Base-by-base conservation (phyloP, 2,113 vertebrate species). In the Gadus macrocephalus region DNA sequence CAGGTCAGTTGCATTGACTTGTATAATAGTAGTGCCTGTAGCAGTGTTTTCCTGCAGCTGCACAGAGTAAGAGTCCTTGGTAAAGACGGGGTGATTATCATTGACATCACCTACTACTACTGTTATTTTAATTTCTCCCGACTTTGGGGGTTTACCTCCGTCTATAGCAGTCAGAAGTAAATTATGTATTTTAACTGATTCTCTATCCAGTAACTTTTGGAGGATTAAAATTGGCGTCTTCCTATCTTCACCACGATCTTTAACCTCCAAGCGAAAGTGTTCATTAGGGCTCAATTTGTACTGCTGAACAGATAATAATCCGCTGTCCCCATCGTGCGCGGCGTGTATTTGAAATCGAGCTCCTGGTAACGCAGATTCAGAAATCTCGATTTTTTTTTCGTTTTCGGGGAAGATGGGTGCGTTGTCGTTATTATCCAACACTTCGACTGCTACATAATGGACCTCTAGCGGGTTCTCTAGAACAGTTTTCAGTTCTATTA, bases 391-490 rank as follows among this genome's bases (percentile, higher is more conserved):
- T 0, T 1, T 53, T 0, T 65, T 75, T 16, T 88, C 72, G 14
- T 64, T 69, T 7, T 88, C 78, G 0, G 81, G 70, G 62, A 92
- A 92, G 3, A 0, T 70, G 1, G 91, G 90, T 2, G 76, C 55
- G 5, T 92, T 78, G 49, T 92, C 90, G 9, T 92, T 92, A 4
- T 89, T 25, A 20, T 92, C 90, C 28, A 78, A 1, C n/a, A 92
- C 80, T 68, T 90, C 89, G 2, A 92, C 78, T 0, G 62, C 27
- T 2, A 89, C 71, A 64, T 88, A 84, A 69, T 90, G 86, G 2
- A 92, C 75, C 62, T 92, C 84, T 8, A 92, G 73, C 2, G 90
- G 90, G 58, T 88, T 86, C 70, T 91, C 90, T 25, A 90, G 68
- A 6, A 88, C 86, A 0, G 83, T 71, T 81, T 91, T 89, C 7